These are phyloP conservation scores for Scomber colias DNA, from an alignment of 2,113 vertebrate genomes.

Conservation along the genomic window DNA sequence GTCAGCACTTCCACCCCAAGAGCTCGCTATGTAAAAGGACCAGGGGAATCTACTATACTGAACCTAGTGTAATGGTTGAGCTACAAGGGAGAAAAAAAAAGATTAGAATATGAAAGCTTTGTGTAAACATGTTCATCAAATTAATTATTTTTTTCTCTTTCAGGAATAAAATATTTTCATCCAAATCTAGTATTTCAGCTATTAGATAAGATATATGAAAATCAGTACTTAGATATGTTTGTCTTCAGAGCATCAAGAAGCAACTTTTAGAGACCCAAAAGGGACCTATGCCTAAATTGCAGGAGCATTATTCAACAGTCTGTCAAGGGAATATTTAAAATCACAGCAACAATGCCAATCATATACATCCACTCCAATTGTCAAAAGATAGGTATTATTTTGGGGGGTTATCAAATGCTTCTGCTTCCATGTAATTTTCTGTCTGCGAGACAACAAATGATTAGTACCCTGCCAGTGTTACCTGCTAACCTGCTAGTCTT, in stretches of 20 bases:
- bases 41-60: slow-evolving; percentile 48
- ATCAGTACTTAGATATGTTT: too few species aligned
- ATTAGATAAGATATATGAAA: too few species aligned
- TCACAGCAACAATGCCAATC: background rate
- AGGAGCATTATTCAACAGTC: too few species aligned
- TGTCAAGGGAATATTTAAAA: background rate
- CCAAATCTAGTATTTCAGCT: background rate
- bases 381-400: background rate
- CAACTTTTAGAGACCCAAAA: too few species aligned
- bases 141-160: slow-evolving; percentile 1
- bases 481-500: slow-evolving; percentile 30
- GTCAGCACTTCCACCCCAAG: slow-evolving; percentile 77
- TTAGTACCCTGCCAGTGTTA: background rate
- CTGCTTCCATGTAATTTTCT: slow-evolving; percentile 11
- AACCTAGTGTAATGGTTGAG: slow-evolving; percentile 32
- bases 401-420: background rate
- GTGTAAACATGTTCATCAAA: slow-evolving; percentile 4
- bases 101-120: slow-evolving; percentile 34
- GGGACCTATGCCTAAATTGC: too few species aligned
- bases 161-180: slow-evolving; percentile 6
- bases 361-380: too few species aligned
- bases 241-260: too few species aligned
- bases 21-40: slow-evolving; percentile 65
- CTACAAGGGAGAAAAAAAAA: slow-evolving; percentile 12
- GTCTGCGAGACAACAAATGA: slow-evolving; percentile 32